A percentile compares a stretch with the other conserved stretches of the same genome.
phyloP scores from a whole-genome alignment of 2,797 vertebrate genomes.

The Apogon talboti region DNA sequence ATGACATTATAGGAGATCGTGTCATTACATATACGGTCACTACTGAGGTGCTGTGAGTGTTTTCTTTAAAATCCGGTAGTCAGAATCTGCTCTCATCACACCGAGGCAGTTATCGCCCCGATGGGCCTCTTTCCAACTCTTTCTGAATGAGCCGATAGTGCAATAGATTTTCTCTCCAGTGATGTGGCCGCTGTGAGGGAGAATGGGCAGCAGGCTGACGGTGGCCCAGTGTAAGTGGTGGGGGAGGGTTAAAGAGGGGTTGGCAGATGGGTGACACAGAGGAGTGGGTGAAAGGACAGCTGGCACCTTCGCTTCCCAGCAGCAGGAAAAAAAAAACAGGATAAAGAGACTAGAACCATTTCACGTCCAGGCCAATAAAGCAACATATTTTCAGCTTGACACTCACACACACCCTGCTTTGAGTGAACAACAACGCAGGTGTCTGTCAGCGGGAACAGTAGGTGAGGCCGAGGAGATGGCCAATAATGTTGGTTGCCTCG shows the following conservation, averaged over 20 bases:
- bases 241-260: constrained; percentile 32
- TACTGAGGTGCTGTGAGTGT: no score
- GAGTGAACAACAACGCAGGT: constrained; percentile 49
- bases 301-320: constrained; percentile 50
- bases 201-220: constrained; percentile 51
- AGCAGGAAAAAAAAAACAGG: constrained; percentile 24
- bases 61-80: background rate
- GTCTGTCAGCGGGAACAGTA: constrained; percentile 36
- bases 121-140: constrained; percentile 64
- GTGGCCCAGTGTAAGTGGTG: constrained; percentile 40
- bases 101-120: constrained; percentile 45
- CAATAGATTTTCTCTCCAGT: constrained; percentile 68
- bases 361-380: constrained; percentile 5
- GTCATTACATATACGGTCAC: background rate
- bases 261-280: constrained; percentile 74
- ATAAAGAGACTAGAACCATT: constrained; percentile 23
- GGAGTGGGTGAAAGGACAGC: constrained; percentile 63
- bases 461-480: constrained; percentile 28
- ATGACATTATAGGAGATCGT: background rate
- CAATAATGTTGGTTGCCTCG: constrained; percentile 44
- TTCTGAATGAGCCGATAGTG: constrained; percentile 69
- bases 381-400: constrained; percentile 42
- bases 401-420: constrained; percentile 33
- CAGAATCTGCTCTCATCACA: constrained; percentile 41
- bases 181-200: constrained; percentile 64